Conservation (phyloP, 2,113 vertebrate species). For the Ploceus nigricollis region DNA sequence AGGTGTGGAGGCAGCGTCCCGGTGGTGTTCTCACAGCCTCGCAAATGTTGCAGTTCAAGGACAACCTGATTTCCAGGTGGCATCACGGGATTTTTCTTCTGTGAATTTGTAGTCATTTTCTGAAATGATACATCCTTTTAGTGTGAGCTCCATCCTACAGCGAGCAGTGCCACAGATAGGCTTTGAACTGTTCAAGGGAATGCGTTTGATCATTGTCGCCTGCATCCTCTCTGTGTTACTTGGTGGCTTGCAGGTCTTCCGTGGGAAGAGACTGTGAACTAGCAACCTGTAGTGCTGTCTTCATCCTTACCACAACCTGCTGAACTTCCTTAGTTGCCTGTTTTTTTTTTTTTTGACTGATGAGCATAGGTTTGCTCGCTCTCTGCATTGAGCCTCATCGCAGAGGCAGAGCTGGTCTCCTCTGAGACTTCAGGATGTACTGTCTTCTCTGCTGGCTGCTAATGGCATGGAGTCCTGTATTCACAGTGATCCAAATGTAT, state of each 20-base stretch:
- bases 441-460: neutral
- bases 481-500: neutral
- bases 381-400: neutral
- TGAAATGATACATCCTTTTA: neutral
- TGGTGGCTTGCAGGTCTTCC: neutral
- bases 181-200: neutral
- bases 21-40: neutral
- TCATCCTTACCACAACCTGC: neutral
- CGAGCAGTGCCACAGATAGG: neutral
- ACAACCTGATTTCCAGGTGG: neutral
- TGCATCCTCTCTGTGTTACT: rapidly evolving
- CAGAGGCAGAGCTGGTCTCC: neutral
- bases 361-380: neutral
- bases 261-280: neutral
- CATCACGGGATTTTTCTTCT: neutral
- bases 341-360: neutral
- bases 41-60: neutral
- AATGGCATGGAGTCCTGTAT: neutral
- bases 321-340: neutral
- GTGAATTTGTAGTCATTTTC: neutral
- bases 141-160: neutral
- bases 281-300: neutral
- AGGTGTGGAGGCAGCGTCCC: neutral
- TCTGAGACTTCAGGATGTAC: neutral
- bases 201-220: rapidly evolving